These are phyloP conservation scores for Anolis carolinensis DNA, from an alignment of 2,113 vertebrate species.

Conservation along the genomic window DNA sequence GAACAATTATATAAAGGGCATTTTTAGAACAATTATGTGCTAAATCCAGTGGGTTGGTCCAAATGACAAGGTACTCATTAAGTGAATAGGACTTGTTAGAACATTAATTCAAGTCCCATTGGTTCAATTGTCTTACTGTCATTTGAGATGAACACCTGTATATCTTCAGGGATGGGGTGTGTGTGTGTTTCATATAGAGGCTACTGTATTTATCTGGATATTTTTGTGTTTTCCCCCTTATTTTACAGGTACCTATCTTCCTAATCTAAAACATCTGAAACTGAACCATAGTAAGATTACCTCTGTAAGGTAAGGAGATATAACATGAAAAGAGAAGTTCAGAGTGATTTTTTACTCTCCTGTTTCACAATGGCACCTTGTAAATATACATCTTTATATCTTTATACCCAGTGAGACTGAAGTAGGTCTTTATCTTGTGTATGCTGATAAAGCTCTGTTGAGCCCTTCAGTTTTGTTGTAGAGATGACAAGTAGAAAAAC, in stretches of 20 bases:
- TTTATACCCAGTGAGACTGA: slow-evolving; percentile 1
- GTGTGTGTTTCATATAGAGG: slow-evolving; percentile 8
- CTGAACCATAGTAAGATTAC: slow-evolving; percentile 88
- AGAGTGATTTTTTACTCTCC: neutral
- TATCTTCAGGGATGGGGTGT: slow-evolving; percentile 29
- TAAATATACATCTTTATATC: neutral
- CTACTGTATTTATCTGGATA: neutral
- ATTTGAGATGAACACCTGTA: too few relatives aligned
- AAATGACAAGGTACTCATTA: too few relatives aligned
- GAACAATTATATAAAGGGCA: slow-evolving; percentile 45
- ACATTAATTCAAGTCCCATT: too few relatives aligned
- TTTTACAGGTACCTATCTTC: slow-evolving; percentile 84
- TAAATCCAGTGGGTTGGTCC: too few relatives aligned
- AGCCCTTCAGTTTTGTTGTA: neutral
- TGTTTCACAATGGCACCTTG: neutral
- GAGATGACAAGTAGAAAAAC: neutral
- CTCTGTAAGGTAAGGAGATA: slow-evolving; percentile 86
- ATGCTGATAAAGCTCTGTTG: neutral
- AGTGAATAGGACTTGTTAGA: too few relatives aligned
- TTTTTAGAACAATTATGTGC: slow-evolving; percentile 17
- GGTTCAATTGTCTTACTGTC: too few relatives aligned
- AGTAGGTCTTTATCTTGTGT: neutral
- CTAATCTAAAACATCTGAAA: slow-evolving; percentile 88
- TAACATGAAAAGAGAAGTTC: slow-evolving; percentile 32
- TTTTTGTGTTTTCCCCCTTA: slow-evolving; percentile 33